Evolutionary conservation across 1,140 invertebrate species (phyloP), one percentile per base, ranked within the genome.

Genomic region (Cardiocondyla obscurior): DNA sequence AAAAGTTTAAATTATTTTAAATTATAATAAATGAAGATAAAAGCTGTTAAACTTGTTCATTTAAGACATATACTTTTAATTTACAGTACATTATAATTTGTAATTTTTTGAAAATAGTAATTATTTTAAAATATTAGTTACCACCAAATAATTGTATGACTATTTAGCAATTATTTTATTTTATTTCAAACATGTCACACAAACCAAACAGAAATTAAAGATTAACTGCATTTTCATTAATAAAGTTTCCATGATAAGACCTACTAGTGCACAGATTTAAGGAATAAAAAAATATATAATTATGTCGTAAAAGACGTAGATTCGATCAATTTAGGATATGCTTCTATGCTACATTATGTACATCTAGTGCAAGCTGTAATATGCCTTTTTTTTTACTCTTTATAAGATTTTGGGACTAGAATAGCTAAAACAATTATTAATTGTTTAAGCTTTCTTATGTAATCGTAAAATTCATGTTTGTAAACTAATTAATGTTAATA

Each of bases 331-430:
- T 77, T 70, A 77, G 55, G 86, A 65, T 73, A 81, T 72, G 53
- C 51, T 87, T 88, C 90, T 93, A 92, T 92, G 88, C 91, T 92
- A 93, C 90, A 92, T 88, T 93, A 93, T 93, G 89, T 93, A 93
- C 92, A 93, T 86, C 84, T 85, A 91, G 79, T 89, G n/a, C n/a
- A 90, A 92, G 86, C 88, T 87, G 89, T 77, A 90, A 74, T 83
- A 87, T 85, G 85, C 73, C 82, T 90, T 67, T 53, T 44, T 16
- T 6, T 67, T 76, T 85, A 30, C 42, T 30, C 82, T 42, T 85
- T 84, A 84, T 33, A 49, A 7, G 39, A 22, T 62, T 62, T 44
- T 77, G 14, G 51, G 30, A 77, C 16, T 77, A 36, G 14, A 67
- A 67, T 12, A 22, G 28, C n/a, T 5, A 16, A 77, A 65, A 51